Conservation (phyloP, 2,888 invertebrate genomes). For the Suillia variegata region DNA sequence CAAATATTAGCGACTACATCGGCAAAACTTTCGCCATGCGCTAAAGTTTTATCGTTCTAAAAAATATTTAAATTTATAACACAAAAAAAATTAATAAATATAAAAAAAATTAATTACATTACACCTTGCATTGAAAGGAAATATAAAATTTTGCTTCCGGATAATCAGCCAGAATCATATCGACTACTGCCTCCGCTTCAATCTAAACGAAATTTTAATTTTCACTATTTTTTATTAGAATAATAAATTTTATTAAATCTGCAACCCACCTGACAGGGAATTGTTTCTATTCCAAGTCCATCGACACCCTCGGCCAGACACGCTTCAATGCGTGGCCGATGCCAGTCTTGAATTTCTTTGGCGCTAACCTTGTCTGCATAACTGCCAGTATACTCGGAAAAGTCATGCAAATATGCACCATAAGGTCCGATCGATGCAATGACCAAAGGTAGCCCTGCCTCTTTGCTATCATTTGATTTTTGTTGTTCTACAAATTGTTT, state of each 20-base stretch:
- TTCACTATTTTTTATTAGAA: background rate
- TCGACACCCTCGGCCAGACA: constrained; percentile 80
- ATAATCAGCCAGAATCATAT: constrained; percentile 73
- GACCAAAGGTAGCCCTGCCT: constrained; percentile 61
- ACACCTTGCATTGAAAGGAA: constrained; percentile 75
- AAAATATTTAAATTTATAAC: no score
- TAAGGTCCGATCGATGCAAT: constrained; percentile 91
- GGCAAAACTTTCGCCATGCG: constrained; percentile 80
- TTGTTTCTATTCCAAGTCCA: constrained; percentile 85
- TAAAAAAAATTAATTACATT: background rate
- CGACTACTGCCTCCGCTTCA: constrained; percentile 83
- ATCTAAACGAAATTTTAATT: constrained; percentile 35
- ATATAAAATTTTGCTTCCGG: constrained; percentile 82
- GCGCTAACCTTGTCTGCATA: constrained; percentile 70
- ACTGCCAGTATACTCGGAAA: constrained; percentile 86
- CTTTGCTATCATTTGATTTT: constrained; percentile 15
- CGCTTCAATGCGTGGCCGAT: constrained; percentile 76
- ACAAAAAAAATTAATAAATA: background rate
- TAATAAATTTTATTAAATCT: constrained; percentile 20
- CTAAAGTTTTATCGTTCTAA: constrained; percentile 66
- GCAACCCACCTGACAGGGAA: constrained; percentile 71
- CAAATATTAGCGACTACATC: constrained; percentile 74
- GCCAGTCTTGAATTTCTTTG: constrained; percentile 77
- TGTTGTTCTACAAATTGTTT: constrained; percentile 64
- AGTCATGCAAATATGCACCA: constrained; percentile 85